Percentiles rank a stretch among this genome's conserved stretches.
These are phyloP conservation scores for Melanocharis versteri DNA, from an alignment of 2,113 vertebrate species.

Conservation along the genomic window DNA sequence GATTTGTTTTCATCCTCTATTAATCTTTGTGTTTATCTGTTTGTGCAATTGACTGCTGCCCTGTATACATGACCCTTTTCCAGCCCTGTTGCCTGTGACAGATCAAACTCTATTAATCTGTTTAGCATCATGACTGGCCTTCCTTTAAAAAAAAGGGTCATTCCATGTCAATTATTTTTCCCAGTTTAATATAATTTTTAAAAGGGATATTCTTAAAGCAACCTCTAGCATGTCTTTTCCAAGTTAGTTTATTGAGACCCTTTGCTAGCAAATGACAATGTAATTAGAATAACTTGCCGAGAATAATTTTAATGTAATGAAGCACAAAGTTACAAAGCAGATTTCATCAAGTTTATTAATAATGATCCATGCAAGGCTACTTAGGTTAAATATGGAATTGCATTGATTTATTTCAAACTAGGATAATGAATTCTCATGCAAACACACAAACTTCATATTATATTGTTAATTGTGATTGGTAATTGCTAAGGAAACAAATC, in stretches of 20 bases:
- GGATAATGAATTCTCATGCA: slow-evolving; percentile 45
- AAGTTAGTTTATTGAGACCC: slow-evolving; percentile 27
- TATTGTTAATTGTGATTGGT: slow-evolving; percentile 38
- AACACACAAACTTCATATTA: slow-evolving; percentile 5
- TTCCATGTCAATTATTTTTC: background rate
- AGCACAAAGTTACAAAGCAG: slow-evolving; percentile 71
- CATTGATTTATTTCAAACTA: background rate
- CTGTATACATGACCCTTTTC: background rate
- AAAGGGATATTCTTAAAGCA: background rate
- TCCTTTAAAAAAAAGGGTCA: background rate
- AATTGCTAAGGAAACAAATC: slow-evolving; percentile 48
- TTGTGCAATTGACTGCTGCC: background rate
- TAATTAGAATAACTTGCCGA: slow-evolving; percentile 25
- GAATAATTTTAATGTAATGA: slow-evolving; percentile 31
- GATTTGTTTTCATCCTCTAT: background rate
- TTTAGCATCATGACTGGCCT: background rate
- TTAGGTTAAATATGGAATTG: slow-evolving; percentile 30
- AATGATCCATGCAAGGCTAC: slow-evolving; percentile 57
- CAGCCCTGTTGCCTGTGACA: background rate
- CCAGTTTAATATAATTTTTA: background rate
- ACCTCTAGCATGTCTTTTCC: background rate
- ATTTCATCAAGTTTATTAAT: slow-evolving; percentile 60
- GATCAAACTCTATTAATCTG: background rate
- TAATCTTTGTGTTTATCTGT: slow-evolving; percentile 13
- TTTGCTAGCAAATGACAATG: slow-evolving; percentile 24